A percentile compares a stretch with the other conserved stretches of the same genome.
Evolutionary conservation across 2,888 invertebrate genomes (phyloP).

Genomic region (Digitonthophagus gazella): DNA sequence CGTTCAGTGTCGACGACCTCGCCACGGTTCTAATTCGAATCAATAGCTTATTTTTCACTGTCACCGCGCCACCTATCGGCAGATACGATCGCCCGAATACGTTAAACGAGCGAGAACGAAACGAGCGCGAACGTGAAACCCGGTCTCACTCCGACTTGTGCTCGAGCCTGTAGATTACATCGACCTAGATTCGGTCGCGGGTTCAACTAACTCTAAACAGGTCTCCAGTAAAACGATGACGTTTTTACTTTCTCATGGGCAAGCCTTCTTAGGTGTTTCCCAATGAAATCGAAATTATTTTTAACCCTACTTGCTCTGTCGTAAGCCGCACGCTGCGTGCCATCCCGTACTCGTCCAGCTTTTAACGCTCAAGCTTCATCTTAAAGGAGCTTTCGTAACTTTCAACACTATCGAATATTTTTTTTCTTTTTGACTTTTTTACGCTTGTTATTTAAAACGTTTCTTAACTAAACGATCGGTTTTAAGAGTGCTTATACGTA

Average conservation of each 20-base stretch:
- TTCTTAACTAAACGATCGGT: background rate
- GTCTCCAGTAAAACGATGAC: conserved; percentile 39
- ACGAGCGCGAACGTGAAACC: conserved; percentile 20
- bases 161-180: conserved; percentile 32
- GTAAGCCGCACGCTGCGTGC: conserved; percentile 2
- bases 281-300: conserved; percentile 35
- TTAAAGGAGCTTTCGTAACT: background rate
- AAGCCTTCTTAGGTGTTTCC: conserved; percentile 36
- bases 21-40: background rate
- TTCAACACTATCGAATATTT: background rate
- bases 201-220: conserved; percentile 45
- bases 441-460: background rate
- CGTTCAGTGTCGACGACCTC: background rate
- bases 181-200: conserved; percentile 43
- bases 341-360: conserved; percentile 3
- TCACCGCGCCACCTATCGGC: conserved; percentile 34
- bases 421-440: background rate
- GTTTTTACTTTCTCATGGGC: conserved; percentile 39
- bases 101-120: conserved; percentile 6
- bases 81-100: conserved; percentile 30
- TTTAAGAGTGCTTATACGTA: background rate
- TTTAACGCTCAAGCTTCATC: background rate
- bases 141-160: conserved; percentile 20
- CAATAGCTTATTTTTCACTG: conserved; percentile 40
- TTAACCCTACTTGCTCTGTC: conserved; percentile 26